Evolutionary conservation across 2,113 vertebrate species (phyloP), one percentile per base, ranked within the genome.

Genomic region (Apodemus speciosus): DNA sequence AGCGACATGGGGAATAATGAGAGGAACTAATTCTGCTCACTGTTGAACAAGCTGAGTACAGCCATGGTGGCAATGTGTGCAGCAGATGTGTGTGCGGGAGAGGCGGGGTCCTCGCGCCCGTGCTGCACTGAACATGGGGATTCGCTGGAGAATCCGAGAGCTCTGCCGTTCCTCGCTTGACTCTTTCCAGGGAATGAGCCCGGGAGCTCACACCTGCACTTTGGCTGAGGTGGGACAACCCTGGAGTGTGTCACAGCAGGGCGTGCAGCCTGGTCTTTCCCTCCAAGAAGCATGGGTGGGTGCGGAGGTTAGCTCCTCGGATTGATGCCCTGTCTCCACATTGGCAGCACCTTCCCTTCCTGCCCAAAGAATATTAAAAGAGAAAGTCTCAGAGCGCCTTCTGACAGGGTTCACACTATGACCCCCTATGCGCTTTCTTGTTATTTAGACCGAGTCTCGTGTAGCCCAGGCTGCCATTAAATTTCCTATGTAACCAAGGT

Each of bases 61-160:
- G 32, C 13, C 64, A 51, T 56, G 23, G 25, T n/a, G 53, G 87
- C 96, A 92, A 97, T 96, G 96, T 96, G 95, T 60, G 0, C 46
- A 80, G 80, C 97, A 97, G 97, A 97, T 97, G 97, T 97, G 97
- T 97, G 95, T 21, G 76, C 13, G 35, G 3, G 21, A 49, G 58
- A 20, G 43, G 68, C 16, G 38, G 9, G 3, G 32, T 71, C 69
- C 16, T 14, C 11, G 35, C 0, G 27, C 62, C 35, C 0, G 7
- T 51, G 35, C 71, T 16, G 30, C 72, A 15, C 58, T 6, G 25
- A 60, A 58, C 0, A 6, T 10, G 13, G 15, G 68, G 25, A 9
- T n/a, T 49, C 27, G 0, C 21, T 49, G 0, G 30, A 66, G 58
- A 64, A 62, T 30, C 27, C 25, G 25, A 32, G 46, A 53, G 56